These are phyloP conservation scores for Protaetia brevitarsis DNA, from an alignment of 1,140 invertebrate genomes.

Conservation along the genomic window DNA sequence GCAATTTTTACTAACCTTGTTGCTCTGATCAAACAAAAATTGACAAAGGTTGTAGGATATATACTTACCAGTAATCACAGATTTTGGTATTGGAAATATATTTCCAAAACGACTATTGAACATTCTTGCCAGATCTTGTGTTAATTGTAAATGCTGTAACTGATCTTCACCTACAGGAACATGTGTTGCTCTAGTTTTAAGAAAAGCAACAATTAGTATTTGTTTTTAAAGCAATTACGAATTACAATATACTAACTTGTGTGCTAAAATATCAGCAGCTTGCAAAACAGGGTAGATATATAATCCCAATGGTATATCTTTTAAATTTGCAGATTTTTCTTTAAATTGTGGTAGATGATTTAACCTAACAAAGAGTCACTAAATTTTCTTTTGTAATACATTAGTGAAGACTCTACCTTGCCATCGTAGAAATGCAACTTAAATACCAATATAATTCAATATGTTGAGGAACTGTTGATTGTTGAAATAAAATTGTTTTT, in stretches of 20 bases:
- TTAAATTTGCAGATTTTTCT: constrained; percentile 75
- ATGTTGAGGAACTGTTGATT: constrained; percentile 83
- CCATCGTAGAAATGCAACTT: constrained; percentile 78
- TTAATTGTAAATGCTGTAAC: constrained; percentile 86
- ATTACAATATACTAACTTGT: constrained; percentile 65
- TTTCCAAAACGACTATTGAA: constrained; percentile 78
- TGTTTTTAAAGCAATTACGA: not conserved
- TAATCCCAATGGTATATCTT: constrained; percentile 81
- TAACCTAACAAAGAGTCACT: constrained; percentile 55
- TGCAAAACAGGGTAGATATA: constrained; percentile 92
- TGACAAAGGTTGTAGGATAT: no score
- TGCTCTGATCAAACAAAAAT: no score
- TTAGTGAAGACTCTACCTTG: constrained; percentile 48
- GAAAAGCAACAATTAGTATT: not conserved
- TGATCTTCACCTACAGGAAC: constrained; percentile 97
- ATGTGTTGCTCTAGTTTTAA: constrained; percentile 69
- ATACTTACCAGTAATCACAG: constrained; percentile 61
- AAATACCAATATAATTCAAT: constrained; percentile 88
- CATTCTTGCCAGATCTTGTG: constrained; percentile 74
- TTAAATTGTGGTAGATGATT: constrained; percentile 87
- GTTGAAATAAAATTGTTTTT: constrained; percentile 82
- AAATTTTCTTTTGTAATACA: constrained; percentile 9
- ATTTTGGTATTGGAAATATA: constrained; percentile 72
- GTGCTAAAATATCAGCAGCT: constrained; percentile 91
- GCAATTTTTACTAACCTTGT: no score